A percentile compares a stretch with the other conserved stretches of the same genome.
Evolutionary conservation across 1,140 invertebrate genomes (phyloP).

Genomic region (Augochlora pura): DNA sequence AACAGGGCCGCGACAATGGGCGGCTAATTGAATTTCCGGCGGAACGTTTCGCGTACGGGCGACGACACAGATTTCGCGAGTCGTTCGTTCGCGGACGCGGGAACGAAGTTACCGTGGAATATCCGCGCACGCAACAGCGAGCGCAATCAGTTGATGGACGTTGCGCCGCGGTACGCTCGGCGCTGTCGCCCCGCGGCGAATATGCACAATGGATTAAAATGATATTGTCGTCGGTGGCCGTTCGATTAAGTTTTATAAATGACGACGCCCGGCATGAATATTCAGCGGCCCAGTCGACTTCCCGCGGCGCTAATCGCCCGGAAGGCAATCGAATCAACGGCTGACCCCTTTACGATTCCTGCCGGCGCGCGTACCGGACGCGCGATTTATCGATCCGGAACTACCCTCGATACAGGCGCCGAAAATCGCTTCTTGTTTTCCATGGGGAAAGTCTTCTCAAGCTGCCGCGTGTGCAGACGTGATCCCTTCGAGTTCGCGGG

Average conservation of each 20-base stretch:
- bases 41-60: too few relatives aligned
- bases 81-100: neutral
- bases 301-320: neutral
- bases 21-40: neutral
- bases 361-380: neutral
- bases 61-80: neutral
- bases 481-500: too few relatives aligned
- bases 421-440: neutral
- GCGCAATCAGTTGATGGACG: neutral
- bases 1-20: neutral
- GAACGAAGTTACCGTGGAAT: neutral
- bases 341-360: neutral
- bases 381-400: neutral
- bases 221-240: constrained; percentile 3
- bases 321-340: constrained; percentile 7
- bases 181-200: neutral
- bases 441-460: too few relatives aligned
- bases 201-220: constrained; percentile 26
- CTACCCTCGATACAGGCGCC: neutral
- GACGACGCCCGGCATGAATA: constrained; percentile 2
- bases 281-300: neutral
- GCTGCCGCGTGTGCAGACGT: too few relatives aligned
- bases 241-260: constrained; percentile 25
- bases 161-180: too few relatives aligned
- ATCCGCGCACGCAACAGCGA: neutral